Evolutionary conservation across 64 coral and sea anemone species (phyloP), one percentile per base, ranked within the genome.

Genomic region (Montipora capricornis): DNA sequence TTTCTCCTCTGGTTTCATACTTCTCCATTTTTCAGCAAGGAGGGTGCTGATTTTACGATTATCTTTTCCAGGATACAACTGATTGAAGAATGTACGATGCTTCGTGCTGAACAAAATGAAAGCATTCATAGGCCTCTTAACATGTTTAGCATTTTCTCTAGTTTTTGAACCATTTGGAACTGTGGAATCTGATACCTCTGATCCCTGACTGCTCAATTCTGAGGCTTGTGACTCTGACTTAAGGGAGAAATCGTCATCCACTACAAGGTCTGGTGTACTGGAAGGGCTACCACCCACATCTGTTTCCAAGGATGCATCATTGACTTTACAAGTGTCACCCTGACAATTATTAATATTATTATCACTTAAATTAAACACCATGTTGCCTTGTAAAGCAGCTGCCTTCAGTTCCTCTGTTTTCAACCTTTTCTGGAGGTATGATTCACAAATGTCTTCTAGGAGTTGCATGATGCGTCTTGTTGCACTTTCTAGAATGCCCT

Each of bases 61-160:
- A 69, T 93, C 92, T 52, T 48, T 78, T 3, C 92, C 84, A 14
- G 90, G 90, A 50, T 92, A 92, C 81, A 78, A 8, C 44, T 45
- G 66, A 53, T 92, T 92, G 58, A 92, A 92, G 3, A 67, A 76
- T 26, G 46, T 49, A 11, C 90, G 49, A 71, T 92, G 74, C 11
- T 82, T 55, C 24, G 76, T 50, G 26, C 92, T 88, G 60, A 88
- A 93, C 49, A 88, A 47, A 8, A 93, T 17, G 26, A 93, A 93
- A 5, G 92, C 84, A 81, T 93, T 93, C 92, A 93, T 93, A 12
- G 92, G 92, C n/a, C 92, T 49, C 60, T 93, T 93, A 22, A 93
- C 46, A 49, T 71, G 66, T 71, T 69, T 68, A 49, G 19, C 16
- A 5, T 3, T 86, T 49, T 86, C 82, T n/a, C 6, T n/a, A 82